phyloP scores from a whole-genome alignment of 2,888 invertebrate species.

The Lamellibrachia columna region DNA sequence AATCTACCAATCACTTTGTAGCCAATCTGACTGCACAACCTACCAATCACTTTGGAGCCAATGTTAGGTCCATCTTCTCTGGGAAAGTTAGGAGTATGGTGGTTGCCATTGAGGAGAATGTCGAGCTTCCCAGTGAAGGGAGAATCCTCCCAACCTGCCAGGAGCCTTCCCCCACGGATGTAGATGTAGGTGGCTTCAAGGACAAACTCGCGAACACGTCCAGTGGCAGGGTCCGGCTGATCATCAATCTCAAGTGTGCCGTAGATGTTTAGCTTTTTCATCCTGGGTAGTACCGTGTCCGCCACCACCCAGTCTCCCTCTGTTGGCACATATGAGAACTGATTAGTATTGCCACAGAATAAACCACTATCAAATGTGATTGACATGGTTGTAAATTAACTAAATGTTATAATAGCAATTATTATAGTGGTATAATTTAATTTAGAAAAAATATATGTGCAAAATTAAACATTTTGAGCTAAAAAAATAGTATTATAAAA shows the following conservation, averaged over 20 bases:
- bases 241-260: conserved; percentile 48
- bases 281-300: too few species aligned
- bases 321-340: neutral
- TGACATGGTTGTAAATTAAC: neutral
- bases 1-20: neutral
- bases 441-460: too few species aligned
- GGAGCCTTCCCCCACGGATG: conserved; percentile 45
- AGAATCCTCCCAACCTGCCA: conserved; percentile 54
- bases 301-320: too few species aligned
- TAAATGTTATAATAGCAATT: too few species aligned
- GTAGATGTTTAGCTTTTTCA: too few species aligned
- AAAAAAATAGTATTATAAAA: too few species aligned
- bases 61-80: conserved; percentile 35
- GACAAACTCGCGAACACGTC: conserved; percentile 27
- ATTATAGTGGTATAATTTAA: too few species aligned
- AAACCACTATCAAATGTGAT: neutral
- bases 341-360: neutral
- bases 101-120: conserved; percentile 41
- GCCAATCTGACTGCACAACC: neutral
- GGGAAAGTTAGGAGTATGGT: conserved; percentile 38
- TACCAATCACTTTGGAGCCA: conserved; percentile 49
- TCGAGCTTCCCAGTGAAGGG: conserved; percentile 44
- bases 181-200: conserved; percentile 41
- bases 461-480: too few species aligned
- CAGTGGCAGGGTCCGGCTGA: conserved; percentile 25